phyloP scores from a whole-genome alignment of 2,888 invertebrate genomes.

The Bellardia bayeri region DNA sequence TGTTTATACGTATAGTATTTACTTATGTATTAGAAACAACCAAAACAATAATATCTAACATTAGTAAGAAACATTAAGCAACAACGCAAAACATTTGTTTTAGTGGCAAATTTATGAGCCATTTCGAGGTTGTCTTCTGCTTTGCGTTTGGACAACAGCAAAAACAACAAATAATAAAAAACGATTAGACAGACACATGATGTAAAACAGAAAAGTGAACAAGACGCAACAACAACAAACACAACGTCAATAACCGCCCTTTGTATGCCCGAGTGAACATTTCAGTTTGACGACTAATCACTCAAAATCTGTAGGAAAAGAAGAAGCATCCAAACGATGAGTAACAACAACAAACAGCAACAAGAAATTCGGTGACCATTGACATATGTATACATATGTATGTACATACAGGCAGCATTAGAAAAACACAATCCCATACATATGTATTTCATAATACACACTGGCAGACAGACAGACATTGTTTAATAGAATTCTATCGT shows the following conservation, averaged over 20 bases:
- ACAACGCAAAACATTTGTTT: constrained; percentile 45
- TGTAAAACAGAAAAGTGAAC: constrained; percentile 59
- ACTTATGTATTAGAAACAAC: neutral
- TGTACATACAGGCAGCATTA: neutral
- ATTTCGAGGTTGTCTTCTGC: constrained; percentile 53
- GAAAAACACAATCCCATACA: neutral
- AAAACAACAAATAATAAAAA: neutral
- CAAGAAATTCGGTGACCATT: constrained; percentile 43
- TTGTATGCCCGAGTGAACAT: constrained; percentile 38
- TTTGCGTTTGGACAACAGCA: constrained; percentile 20
- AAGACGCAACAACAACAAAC: constrained; percentile 29
- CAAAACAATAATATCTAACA: neutral
- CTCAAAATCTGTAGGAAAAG: constrained; percentile 45
- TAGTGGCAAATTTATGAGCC: constrained; percentile 63
- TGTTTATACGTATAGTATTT: neutral
- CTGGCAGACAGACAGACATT: neutral
- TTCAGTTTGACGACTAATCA: constrained; percentile 59
- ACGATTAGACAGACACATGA: constrained; percentile 50
- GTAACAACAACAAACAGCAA: constrained; percentile 34
- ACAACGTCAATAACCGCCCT: constrained; percentile 67
- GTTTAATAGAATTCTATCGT: constrained; percentile 22
- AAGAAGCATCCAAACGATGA: constrained; percentile 6
- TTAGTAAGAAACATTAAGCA: neutral
- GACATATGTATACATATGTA: constrained; percentile 10
- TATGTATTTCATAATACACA: neutral